Conservation (phyloP, 2,113 vertebrate genomes). For the Motacilla tschutschensis region DNA sequence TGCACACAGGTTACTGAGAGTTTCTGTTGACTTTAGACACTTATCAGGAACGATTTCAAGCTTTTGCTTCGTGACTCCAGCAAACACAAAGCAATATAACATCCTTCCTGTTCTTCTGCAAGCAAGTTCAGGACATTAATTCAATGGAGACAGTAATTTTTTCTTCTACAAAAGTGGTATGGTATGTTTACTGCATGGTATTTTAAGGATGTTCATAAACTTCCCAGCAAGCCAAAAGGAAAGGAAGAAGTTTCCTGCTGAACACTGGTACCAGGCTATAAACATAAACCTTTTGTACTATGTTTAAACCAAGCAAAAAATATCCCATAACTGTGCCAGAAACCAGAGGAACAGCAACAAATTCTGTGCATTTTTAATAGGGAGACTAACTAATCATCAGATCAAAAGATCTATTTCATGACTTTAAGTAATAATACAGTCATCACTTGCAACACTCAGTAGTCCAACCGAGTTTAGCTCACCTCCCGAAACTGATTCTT, state of each 20-base stretch:
- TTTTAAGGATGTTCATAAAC: background rate
- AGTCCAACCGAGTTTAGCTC: background rate
- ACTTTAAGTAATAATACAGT: background rate
- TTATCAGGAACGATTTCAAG: background rate
- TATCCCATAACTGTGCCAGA: background rate
- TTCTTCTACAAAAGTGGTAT: background rate
- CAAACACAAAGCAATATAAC: background rate
- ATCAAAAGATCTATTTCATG: background rate
- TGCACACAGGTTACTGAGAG: background rate
- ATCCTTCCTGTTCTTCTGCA: background rate
- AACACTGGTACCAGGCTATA: background rate
- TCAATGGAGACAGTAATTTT: background rate
- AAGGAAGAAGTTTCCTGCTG: background rate
- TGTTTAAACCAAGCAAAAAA: background rate
- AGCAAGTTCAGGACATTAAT: background rate
- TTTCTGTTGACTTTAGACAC: slow-evolving; percentile 8
- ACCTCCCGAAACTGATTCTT: background rate
- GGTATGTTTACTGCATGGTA: background rate
- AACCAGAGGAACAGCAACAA: background rate
- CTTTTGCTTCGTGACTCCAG: background rate
- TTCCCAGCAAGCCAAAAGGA: background rate
- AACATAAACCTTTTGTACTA: background rate
- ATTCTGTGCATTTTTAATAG: background rate
- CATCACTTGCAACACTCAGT: background rate
- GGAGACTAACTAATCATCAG: background rate